Evolutionary conservation across 92 coral and sea anemone species (phyloP).

Genomic region (Hydrozoanthus gracilis): DNA sequence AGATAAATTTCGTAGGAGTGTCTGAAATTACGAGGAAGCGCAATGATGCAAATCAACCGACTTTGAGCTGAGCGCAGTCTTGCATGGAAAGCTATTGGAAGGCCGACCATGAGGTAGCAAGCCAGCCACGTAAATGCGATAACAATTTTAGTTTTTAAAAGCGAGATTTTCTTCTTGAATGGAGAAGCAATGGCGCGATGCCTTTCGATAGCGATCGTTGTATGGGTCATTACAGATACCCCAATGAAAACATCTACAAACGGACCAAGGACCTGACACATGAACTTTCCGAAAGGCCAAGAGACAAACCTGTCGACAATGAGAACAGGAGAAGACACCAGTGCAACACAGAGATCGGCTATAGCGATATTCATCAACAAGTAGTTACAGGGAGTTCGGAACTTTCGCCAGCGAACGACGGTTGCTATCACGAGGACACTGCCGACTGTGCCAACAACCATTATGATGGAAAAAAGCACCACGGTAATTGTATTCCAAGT

Average conservation of each 20-base stretch:
- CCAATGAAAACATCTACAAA: conserved; percentile 80
- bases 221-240: conserved; percentile 78
- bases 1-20: conserved; percentile 59
- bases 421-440: conserved; percentile 61
- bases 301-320: conserved; percentile 50
- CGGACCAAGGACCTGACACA: conserved; percentile 69
- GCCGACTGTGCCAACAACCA: conserved; percentile 64
- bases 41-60: conserved; percentile 3
- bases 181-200: conserved; percentile 79
- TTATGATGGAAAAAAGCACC: conserved; percentile 38
- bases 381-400: conserved; percentile 71
- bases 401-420: conserved; percentile 60
- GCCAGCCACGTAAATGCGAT: conserved; percentile 65
- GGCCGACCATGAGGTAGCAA: conserved; percentile 72
- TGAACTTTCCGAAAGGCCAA: conserved; percentile 67
- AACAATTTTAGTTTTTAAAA: conserved; percentile 64
- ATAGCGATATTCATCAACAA: conserved; percentile 65
- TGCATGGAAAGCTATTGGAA: conserved; percentile 61
- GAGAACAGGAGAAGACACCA: conserved; percentile 55
- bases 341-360: conserved; percentile 62
- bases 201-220: conserved; percentile 77
- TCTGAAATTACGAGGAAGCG: conserved; percentile 42
- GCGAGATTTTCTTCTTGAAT: conserved; percentile 66
- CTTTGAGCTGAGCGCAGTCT: not conserved
- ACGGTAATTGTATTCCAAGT: conserved; percentile 15